Evolutionary conservation across 2,113 vertebrate species (phyloP).

Genomic region (Ammodytes dubius): DNA sequence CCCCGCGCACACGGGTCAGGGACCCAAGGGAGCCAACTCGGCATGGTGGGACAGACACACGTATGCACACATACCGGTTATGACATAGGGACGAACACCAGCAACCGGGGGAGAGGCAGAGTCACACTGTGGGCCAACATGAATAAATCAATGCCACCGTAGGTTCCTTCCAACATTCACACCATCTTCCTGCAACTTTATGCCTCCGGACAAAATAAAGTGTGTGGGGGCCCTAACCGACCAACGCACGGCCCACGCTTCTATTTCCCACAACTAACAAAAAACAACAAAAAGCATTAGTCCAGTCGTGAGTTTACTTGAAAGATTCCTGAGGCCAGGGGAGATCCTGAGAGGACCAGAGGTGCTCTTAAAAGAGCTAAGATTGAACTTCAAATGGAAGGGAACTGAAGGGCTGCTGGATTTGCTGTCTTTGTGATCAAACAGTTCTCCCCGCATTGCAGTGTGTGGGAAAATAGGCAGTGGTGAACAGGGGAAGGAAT

Average conservation of each 20-base stretch:
- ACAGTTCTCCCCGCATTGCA: constrained; percentile 21
- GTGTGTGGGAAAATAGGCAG: constrained; percentile 40
- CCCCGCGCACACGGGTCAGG: constrained; percentile 55
- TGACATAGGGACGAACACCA: constrained; percentile 60
- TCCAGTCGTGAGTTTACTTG: constrained; percentile 37
- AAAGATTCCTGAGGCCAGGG: constrained; percentile 46
- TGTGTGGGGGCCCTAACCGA: constrained; percentile 31
- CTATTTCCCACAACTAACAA: constrained; percentile 41
- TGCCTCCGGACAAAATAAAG: constrained; percentile 25
- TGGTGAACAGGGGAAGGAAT: constrained; percentile 35
- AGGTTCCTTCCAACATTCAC: constrained; percentile 52
- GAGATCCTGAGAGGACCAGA: constrained; percentile 30
- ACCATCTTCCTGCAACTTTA: constrained; percentile 44
- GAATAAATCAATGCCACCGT: constrained; percentile 44
- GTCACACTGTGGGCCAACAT: constrained; percentile 37
- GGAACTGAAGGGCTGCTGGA: constrained; percentile 47
- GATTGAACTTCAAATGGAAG: constrained; percentile 38
- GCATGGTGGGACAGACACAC: constrained; percentile 63
- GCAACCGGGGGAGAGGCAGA: constrained; percentile 40
- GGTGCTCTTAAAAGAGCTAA: constrained; percentile 42
- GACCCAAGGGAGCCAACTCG: constrained; percentile 59
- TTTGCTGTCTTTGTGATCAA: constrained; percentile 61
- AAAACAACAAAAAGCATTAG: constrained; percentile 22
- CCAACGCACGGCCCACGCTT: constrained; percentile 37
- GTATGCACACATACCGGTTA: constrained; percentile 62